Evolutionary conservation across 2,888 invertebrate species (phyloP), one percentile per base, ranked within the genome.

Genomic region (Cheilosia grossa): DNA sequence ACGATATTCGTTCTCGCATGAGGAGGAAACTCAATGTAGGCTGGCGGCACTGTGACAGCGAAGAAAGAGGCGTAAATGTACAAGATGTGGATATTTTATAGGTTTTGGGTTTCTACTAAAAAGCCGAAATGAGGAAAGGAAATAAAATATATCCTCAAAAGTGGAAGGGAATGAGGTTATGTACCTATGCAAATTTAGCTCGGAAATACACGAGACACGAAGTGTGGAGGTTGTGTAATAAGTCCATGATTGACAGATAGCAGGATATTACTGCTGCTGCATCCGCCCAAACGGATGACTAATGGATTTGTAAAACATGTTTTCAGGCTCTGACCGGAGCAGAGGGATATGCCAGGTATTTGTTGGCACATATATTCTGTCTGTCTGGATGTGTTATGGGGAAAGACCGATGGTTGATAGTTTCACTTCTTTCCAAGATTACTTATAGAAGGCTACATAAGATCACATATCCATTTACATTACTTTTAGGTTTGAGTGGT

Each of bases 21-120:
- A 53, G 47, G 70, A 83, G 83, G 80, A 83, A 80, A 64, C 63
- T 51, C 61, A 67, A 81, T 85, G 85, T 85, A 81, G 81, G 81
- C 75, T 85, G 80, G 27, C 61, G 75, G 33, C 56, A 73, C n/a
- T 15, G 27, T 56, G 64, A 54, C 58, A 47, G 30, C 33, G 49
- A 21, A 63, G 19, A 24, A 59, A 19, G 33, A 54, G 47, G 33
- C 40, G 61, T 51, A 4, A 24, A 0, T 24, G 51, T 21, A 51
- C 51, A 51, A 51, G 51, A 51, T 51, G 21, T 51, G 37, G 19
- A 51, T 3, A 15, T 19, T 4, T 37, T 19, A 51, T 56, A 47
- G 66, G 47, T 19, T 67, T 67, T 61, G 56, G n/a, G 5, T 49
- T 7, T 67, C 9, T 19, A 10, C 15, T 27, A 54, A 27, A 61